Evolutionary conservation across 2,797 vertebrate genomes (phyloP), one percentile per base, ranked within the genome.

Genomic region (Buceros bicornis): DNA sequence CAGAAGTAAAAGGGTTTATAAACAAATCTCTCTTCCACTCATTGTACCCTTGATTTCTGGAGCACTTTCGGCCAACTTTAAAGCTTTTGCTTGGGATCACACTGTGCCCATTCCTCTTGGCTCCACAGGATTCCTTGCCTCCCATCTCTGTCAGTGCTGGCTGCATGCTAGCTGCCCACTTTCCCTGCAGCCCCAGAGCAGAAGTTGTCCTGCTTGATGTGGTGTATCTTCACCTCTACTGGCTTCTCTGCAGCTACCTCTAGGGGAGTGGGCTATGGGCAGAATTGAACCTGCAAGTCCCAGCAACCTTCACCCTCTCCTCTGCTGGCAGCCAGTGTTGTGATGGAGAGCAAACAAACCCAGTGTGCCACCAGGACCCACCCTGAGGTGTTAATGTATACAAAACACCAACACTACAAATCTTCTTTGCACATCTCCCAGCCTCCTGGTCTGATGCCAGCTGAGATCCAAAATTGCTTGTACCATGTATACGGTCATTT

Each of bases 381-480:
- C 71, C 37, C 0, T 0, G 56, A 80, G 48, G 9, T 0, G 0
- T 54, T 58, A 51, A 51, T 1, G 1, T 19, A 22, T 3, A 13
- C 15, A 66, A 65, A 90, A 50, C 50, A 78, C 16, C 28, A 53
- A 61, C 66, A 47, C 24, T 50, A 56, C 18, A 42, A 17, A 70
- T 62, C 14, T 73, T 4, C 61, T 53, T 74, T 83, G 37, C 43
- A 37, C 20, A 22, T n/a, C 29, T 87, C 53, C 72, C n/a, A 60
- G 65, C 24, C 24, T 50, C 35, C 58, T 77, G 60, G n/a, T 50
- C 64, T 28, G 45, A 53, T 54, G 51, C 61, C 76, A 90, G 20
- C 33, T 50, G 33, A 82, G 42, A 79, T 54, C 37, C 6, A 2
- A 92, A 80, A 73, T 73, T 51, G 10, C 37, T 91, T 48, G 42